A percentile compares a stretch with the other conserved stretches of the same genome.
Conservation (phyloP, 1,140 invertebrate genomes). For the Dolichoris vasculosae region DNA sequence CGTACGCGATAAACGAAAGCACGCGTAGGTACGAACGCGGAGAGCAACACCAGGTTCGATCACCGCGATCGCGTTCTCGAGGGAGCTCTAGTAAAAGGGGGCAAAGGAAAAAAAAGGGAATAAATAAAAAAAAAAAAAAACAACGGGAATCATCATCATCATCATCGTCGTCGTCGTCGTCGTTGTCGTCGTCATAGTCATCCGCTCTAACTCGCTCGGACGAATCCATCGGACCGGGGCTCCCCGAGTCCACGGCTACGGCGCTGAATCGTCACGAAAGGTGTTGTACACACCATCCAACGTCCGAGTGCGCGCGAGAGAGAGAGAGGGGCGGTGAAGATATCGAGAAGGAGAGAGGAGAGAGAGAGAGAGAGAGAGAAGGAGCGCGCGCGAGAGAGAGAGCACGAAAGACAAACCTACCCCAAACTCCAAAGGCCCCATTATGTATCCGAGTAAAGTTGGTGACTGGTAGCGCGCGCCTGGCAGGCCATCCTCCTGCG, state of each 20-base stretch:
- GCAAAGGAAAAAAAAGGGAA: too few species aligned
- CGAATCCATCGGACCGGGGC: background rate
- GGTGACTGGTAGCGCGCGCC: slow-evolving; percentile 25
- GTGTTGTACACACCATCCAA: background rate
- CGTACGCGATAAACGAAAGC: too few species aligned
- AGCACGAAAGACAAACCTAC: background rate
- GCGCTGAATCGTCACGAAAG: background rate
- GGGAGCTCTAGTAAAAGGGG: too few species aligned
- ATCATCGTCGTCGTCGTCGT: too few species aligned
- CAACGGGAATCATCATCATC: too few species aligned
- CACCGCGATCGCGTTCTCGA: too few species aligned
- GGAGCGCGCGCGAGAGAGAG: slow-evolving; percentile 8
- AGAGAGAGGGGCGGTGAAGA: background rate
- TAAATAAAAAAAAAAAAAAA: too few species aligned
- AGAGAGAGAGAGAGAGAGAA: slow-evolving; percentile 16
- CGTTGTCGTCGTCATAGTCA: too few species aligned
- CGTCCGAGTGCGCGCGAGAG: background rate
- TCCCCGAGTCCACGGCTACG: background rate
- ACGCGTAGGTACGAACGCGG: too few species aligned
- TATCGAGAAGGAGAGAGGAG: background rate
- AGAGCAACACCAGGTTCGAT: too few species aligned
- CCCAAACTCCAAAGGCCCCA: slow-evolving; percentile 14
- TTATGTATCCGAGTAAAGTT: slow-evolving; percentile 19
- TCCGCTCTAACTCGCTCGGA: too few species aligned
- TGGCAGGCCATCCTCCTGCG: background rate